These are phyloP conservation scores for Conus canariensis DNA, from an alignment of 2,888 invertebrate genomes.

Conservation along the genomic window DNA sequence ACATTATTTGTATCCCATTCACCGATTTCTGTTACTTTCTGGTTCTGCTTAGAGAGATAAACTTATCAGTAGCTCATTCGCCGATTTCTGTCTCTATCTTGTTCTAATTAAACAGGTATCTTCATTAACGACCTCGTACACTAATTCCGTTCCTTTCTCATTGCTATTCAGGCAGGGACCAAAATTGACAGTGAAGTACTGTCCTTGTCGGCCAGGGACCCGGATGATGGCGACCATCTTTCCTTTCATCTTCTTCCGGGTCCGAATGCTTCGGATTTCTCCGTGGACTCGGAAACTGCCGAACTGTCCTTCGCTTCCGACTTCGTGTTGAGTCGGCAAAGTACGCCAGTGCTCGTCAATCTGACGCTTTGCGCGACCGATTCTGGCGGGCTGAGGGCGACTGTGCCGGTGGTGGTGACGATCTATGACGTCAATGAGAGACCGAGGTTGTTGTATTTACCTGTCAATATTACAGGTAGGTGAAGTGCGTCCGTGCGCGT, in stretches of 20 bases:
- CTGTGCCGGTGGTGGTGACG: not conserved
- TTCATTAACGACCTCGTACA: too few relatives aligned
- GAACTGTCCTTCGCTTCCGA: not conserved
- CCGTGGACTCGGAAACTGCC: constrained; percentile 31
- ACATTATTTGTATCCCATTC: too few relatives aligned
- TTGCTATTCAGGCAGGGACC: not conserved
- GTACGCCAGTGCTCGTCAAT: not conserved
- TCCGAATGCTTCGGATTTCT: not conserved
- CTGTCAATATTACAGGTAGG: constrained; percentile 11
- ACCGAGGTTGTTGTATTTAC: constrained; percentile 21
- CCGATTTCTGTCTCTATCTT: too few relatives aligned
- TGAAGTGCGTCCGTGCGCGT: not conserved
- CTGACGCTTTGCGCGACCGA: constrained; percentile 4
- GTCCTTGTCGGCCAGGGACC: not conserved
- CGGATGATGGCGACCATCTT: constrained; percentile 7
- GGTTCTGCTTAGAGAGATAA: too few relatives aligned
- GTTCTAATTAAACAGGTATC: too few relatives aligned
- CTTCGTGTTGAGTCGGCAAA: constrained; percentile 11
- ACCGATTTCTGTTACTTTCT: too few relatives aligned
- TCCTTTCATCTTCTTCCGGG: constrained; percentile 5
- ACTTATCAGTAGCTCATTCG: too few relatives aligned
- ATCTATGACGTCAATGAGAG: constrained; percentile 2
- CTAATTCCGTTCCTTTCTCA: not conserved
- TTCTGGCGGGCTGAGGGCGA: not conserved
- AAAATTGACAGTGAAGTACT: not conserved